Base-by-base conservation (phyloP, 2,113 vertebrate species). In the Empidonax alnorum region DNA sequence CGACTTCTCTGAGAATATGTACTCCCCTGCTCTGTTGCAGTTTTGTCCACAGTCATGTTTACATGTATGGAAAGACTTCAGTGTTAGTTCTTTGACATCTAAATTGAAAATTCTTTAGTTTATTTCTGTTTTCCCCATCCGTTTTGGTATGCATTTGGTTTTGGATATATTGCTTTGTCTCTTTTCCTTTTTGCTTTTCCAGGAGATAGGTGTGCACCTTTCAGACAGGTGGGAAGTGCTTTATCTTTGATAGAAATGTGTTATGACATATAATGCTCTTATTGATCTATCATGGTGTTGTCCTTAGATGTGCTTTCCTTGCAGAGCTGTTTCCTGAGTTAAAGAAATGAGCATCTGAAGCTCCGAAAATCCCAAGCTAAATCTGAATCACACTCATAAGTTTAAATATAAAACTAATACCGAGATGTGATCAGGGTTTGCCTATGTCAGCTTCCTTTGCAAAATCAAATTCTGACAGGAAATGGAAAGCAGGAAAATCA, bases 381-480 rank as follows among this genome's bases (percentile, higher is more conserved):
- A 86, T 91, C 86, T 52, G 72, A 91, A 94, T 91, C 89, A 55
- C 0, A 3, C 39, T 90, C 3, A 0, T 58, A 79, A 50, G 6
- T 87, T 92, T 95, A 94, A 93, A 89, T 89, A 83, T 89, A 84
- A 96, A 92, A 67, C 52, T 52, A 62, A 85, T 37, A 79, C 71
- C n/a, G 76, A 91, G 67, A 65, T 62, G 27, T 50, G 37, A 83
- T 37, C 81, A 58, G 66, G 56, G 52, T 93, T 94, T 78, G 49
- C n/a, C 30, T 88, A 63, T 73, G 78, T 68, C 89, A 84, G 35
- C 37, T 94, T 95, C 84, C 88, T 81, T 91, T 90, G 71, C 39
- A 93, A 71, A 93, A 95, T 90, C 56, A 84, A 55, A 87, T 91
- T 93, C 72, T 97, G 90, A 28, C 68, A 96, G 73, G 90, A 97